A percentile compares a stretch with the other conserved stretches of the same genome.
Evolutionary conservation across 2,888 invertebrate genomes (phyloP).

Genomic region (Rhodophaea formosa): DNA sequence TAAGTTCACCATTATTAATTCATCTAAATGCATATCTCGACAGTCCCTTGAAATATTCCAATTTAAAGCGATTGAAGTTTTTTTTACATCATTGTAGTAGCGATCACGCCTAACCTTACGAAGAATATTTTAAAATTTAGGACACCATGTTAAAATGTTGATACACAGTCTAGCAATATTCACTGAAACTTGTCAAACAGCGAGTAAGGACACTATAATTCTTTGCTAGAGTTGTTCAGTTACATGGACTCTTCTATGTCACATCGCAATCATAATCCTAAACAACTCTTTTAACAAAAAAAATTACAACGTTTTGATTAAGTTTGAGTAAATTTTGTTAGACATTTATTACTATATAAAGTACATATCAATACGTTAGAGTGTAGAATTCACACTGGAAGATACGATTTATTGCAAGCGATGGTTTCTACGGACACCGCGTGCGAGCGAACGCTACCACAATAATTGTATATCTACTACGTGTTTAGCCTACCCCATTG

Average conservation of each 20-base stretch:
- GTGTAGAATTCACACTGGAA: slow-evolving; percentile 5
- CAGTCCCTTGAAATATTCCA: slow-evolving; percentile 52
- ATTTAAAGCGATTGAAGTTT: slow-evolving; percentile 34
- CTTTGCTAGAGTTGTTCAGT: too few relatives aligned
- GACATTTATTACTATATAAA: slow-evolving; percentile 26
- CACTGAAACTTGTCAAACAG: background rate
- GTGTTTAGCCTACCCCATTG: slow-evolving; percentile 36
- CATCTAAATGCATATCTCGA: slow-evolving; percentile 70
- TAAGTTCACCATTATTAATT: slow-evolving; percentile 52
- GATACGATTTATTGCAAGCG: slow-evolving; percentile 15
- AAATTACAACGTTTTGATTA: too few relatives aligned
- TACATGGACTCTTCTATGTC: too few relatives aligned
- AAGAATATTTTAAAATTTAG: slow-evolving; percentile 29
- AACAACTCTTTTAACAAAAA: too few relatives aligned
- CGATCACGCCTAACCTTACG: slow-evolving; percentile 40
- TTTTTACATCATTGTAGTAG: slow-evolving; percentile 61
- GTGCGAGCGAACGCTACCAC: slow-evolving; percentile 57
- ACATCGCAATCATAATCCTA: too few relatives aligned
- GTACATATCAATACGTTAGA: slow-evolving; percentile 10
- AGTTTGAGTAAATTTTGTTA: slow-evolving; percentile 13
- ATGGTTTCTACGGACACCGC: slow-evolving; percentile 17
- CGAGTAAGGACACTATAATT: background rate
- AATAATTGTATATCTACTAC: slow-evolving; percentile 42
- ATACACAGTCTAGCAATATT: slow-evolving; percentile 3
- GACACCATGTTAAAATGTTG: slow-evolving; percentile 16